These are phyloP conservation scores for Apis florea DNA, from an alignment of 1,140 invertebrate species.

Conservation along the genomic window DNA sequence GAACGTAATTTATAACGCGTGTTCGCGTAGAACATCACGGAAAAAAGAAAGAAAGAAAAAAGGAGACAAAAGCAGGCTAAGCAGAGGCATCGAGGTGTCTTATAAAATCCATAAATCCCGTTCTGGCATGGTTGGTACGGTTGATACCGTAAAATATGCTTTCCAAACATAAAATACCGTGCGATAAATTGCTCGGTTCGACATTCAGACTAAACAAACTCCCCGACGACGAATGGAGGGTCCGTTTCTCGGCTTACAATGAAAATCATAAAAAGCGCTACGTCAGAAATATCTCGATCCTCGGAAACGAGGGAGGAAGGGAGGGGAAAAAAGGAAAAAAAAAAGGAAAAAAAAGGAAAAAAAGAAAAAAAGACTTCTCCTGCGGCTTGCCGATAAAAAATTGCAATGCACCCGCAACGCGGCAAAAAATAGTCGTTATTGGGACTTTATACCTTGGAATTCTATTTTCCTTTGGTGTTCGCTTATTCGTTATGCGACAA, in stretches of 20 bases:
- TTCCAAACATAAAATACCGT: slow-evolving; percentile 8
- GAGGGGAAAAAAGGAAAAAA: no score
- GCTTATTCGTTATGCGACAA: not conserved
- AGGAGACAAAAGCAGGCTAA: no score
- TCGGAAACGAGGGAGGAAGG: no score
- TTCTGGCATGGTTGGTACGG: not conserved
- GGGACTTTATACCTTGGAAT: not conserved
- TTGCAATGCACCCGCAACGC: not conserved
- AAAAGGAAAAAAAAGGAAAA: no score
- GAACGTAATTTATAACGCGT: no score
- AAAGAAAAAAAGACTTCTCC: not conserved
- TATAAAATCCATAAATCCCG: slow-evolving; percentile 21
- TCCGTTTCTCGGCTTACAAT: not conserved
- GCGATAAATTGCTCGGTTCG: slow-evolving; percentile 25
- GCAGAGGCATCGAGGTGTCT: not conserved
- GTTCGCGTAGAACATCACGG: no score
- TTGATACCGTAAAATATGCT: slow-evolving; percentile 27
- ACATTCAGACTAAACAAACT: slow-evolving; percentile 15
- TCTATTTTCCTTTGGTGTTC: not conserved
- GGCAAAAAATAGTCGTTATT: not conserved
- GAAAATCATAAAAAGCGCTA: slow-evolving; percentile 10
- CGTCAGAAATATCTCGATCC: not conserved
- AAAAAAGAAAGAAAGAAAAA: no score
- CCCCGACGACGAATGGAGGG: not conserved
- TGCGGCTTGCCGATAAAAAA: not conserved